Conservation (phyloP, 2,113 vertebrate genomes). For the Vicugna pacos region DNA sequence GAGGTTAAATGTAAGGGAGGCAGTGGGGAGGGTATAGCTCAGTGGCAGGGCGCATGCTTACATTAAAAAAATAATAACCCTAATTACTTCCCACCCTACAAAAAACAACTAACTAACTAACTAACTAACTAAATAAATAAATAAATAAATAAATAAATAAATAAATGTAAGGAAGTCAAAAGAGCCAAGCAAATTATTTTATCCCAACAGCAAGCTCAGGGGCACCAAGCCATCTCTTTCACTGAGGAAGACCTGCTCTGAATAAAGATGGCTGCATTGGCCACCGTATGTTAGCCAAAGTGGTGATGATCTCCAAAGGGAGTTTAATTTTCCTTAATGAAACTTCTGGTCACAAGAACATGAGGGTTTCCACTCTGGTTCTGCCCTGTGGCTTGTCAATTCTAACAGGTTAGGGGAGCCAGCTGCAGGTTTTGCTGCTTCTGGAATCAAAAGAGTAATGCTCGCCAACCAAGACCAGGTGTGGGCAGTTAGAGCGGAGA, state of each 20-base stretch:
- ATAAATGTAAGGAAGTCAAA: neutral
- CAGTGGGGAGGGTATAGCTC: too few relatives aligned
- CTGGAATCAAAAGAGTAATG: neutral
- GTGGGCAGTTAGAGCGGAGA: neutral
- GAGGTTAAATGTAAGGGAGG: neutral
- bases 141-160: too few relatives aligned
- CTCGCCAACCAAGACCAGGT: neutral
- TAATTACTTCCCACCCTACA: too few relatives aligned
- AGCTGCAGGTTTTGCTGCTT: neutral
- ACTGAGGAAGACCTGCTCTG: neutral
- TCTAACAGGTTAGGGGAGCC: neutral
- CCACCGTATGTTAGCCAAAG: neutral
- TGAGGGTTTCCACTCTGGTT: neutral
- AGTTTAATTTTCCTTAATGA: neutral
- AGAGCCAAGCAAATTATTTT: neutral
- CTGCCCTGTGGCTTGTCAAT: neutral
- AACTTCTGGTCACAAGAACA: neutral
- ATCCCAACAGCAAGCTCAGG: neutral
- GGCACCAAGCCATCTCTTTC: neutral
- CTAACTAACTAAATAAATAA: too few relatives aligned
- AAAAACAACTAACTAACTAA: too few relatives aligned
- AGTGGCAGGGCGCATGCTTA: too few relatives aligned
- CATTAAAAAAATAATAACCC: too few relatives aligned
- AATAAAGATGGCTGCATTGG: neutral
- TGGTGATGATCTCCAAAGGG: neutral